These are phyloP conservation scores for Brachionus rotundiformis DNA, from an alignment of 1,140 invertebrate genomes.

Conservation along the genomic window DNA sequence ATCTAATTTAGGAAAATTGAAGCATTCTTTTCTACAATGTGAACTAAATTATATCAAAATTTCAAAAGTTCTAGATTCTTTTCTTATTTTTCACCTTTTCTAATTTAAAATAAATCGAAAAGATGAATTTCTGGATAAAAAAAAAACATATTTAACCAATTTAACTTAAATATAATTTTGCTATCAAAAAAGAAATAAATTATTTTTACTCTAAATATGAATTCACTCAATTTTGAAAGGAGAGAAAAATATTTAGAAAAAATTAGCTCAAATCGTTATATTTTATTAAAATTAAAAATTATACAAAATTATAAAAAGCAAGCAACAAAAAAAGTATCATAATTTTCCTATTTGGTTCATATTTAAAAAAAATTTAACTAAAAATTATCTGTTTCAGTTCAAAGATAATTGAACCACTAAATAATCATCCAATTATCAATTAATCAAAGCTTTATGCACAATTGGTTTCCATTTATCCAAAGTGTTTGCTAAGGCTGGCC, in stretches of 20 bases:
- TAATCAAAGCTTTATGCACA: background rate
- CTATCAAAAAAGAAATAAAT: background rate
- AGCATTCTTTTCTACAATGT: too few relatives aligned
- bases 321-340: background rate
- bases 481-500: background rate
- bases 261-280: background rate
- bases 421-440: background rate
- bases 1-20: background rate
- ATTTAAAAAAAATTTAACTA: background rate
- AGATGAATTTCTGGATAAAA: background rate
- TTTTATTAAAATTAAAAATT: conserved; percentile 20
- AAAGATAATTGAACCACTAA: background rate
- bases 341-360: background rate
- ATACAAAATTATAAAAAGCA: background rate
- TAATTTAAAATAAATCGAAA: too few relatives aligned
- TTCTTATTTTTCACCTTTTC: too few relatives aligned
- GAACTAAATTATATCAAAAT: background rate
- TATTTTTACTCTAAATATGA: background rate
- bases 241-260: background rate
- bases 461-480: background rate
- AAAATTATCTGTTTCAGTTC: background rate
- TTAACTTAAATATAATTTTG: conserved; percentile 12
- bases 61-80: too few relatives aligned
- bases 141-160: background rate
- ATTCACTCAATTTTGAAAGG: background rate